Conservation (phyloP, 2,113 vertebrate species). For the Vulpes lagopus region DNA sequence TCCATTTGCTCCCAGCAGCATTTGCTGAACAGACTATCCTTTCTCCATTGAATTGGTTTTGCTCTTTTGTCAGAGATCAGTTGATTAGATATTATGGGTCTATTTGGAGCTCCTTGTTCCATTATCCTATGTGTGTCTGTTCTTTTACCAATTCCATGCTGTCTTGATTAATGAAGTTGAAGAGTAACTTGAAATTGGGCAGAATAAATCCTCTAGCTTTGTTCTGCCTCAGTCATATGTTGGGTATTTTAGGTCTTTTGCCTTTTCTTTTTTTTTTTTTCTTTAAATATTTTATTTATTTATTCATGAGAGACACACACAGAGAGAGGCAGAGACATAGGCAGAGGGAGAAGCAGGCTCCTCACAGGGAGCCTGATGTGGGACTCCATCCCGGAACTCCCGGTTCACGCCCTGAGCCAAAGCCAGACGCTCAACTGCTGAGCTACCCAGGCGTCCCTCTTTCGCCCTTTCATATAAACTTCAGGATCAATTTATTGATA, state of each 20-base stretch:
- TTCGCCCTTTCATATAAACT: not conserved
- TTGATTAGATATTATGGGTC: not conserved
- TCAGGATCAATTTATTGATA: not conserved
- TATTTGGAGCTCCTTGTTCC: not conserved
- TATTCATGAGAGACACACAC: too few species aligned
- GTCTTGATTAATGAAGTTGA: not conserved
- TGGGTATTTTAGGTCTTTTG: not conserved
- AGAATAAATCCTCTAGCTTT: not conserved
- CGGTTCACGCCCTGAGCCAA: too few species aligned
- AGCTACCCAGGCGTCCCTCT: not conserved
- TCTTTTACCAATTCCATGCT: not conserved
- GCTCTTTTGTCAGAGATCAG: not conserved
- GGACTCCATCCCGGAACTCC: too few species aligned
- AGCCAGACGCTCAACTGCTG: too few species aligned
- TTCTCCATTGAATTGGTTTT: conserved; percentile 14
- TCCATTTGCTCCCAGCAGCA: not conserved
- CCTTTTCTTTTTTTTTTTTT: not conserved
- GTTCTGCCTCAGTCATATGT: not conserved
- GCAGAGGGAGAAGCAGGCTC: too few species aligned
- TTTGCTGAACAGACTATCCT: not conserved
- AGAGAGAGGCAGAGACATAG: too few species aligned
- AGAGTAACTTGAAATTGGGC: not conserved
- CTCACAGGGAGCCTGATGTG: too few species aligned
- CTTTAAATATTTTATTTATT: too few species aligned
- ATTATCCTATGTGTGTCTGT: not conserved